phyloP scores from a whole-genome alignment of 2,113 vertebrate species.

The Cairina moschata region DNA sequence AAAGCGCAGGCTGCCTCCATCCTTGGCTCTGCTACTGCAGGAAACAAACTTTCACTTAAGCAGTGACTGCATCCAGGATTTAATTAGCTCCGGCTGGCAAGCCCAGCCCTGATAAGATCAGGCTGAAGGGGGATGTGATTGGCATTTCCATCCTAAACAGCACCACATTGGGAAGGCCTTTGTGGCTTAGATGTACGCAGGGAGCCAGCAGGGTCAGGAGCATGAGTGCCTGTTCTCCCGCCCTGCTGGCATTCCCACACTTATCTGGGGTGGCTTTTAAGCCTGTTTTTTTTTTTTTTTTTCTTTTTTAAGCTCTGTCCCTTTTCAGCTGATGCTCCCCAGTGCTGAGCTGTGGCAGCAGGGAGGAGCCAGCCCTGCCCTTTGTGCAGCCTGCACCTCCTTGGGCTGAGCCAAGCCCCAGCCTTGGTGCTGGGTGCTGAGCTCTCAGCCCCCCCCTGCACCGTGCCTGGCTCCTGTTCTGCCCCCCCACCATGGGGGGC shows the following conservation, averaged over 20 bases:
- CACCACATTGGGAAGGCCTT: background rate
- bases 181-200: rapidly evolving
- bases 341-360: background rate
- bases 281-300: background rate
- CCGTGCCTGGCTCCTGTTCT: rapidly evolving
- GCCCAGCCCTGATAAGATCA: background rate
- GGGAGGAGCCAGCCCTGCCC: background rate
- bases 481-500: background rate
- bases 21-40: background rate
- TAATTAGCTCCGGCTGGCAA: background rate
- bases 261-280: background rate
- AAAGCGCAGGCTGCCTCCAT: background rate
- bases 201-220: background rate
- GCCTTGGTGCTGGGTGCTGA: background rate
- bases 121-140: background rate
- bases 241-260: rapidly evolving
- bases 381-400: rapidly evolving
- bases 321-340: background rate
- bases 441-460: background rate
- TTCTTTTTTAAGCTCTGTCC: background rate
- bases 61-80: background rate
- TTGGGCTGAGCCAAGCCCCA: rapidly evolving
- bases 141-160: background rate
- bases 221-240: rapidly evolving
- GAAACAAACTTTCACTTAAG: background rate